These are phyloP conservation scores for Xestia c-nigrum DNA, from an alignment of 2,888 invertebrate genomes.

Conservation along the genomic window DNA sequence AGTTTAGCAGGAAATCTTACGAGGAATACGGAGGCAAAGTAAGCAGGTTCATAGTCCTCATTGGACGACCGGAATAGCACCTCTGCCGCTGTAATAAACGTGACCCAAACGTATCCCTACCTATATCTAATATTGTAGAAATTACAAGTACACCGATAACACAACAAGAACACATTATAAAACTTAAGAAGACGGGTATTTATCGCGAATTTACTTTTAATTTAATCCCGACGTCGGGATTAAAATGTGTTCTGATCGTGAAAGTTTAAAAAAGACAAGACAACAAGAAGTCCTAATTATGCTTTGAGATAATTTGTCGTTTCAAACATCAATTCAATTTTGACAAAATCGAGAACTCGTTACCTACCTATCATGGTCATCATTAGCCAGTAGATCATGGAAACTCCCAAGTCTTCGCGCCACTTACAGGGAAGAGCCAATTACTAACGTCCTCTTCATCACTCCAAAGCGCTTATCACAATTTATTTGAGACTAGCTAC, in stretches of 20 bases:
- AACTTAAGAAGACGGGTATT: too few species aligned
- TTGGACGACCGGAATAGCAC: too few species aligned
- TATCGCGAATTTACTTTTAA: too few species aligned
- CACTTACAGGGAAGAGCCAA: not conserved
- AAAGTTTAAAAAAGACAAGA: too few species aligned
- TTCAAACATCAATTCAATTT: not conserved
- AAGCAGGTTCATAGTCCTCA: not conserved
- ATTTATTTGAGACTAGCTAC: not conserved
- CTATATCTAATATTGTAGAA: too few species aligned
- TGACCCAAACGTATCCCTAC: too few species aligned
- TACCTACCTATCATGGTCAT: not conserved
- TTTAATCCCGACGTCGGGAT: too few species aligned
- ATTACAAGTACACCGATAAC: too few species aligned
- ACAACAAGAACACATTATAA: too few species aligned
- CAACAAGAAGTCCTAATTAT: not conserved
- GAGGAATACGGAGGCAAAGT: not conserved
- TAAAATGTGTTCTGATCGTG: too few species aligned
- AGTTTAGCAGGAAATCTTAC: not conserved
- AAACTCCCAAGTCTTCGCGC: not conserved
- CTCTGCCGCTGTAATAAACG: too few species aligned
- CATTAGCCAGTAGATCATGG: not conserved
- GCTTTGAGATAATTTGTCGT: not conserved
- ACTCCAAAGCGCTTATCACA: not conserved
- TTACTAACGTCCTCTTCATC: not conserved
- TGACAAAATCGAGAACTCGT: not conserved